Evolutionary conservation across 2,113 vertebrate genomes (phyloP).

Genomic region (Odontesthes bonariensis): DNA sequence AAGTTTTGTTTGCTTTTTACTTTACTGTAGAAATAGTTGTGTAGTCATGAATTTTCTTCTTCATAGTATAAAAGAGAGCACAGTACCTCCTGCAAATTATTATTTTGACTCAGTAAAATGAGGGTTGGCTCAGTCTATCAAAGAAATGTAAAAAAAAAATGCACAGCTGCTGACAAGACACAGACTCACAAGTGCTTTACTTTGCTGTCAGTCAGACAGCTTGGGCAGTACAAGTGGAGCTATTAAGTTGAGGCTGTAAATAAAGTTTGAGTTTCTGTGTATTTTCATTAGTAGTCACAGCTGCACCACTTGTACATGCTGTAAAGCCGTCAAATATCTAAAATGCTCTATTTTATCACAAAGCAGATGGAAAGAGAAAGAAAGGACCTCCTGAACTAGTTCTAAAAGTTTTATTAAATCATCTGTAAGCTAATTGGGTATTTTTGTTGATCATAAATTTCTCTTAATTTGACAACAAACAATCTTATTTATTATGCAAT

Average conservation of each 20-base stretch:
- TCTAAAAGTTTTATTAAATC: neutral
- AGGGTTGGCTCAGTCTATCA: neutral
- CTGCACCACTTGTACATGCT: neutral
- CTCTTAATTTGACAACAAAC: conserved; percentile 15
- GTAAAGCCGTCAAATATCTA: neutral
- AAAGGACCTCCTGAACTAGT: neutral
- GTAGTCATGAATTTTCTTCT: no score
- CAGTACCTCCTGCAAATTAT: neutral
- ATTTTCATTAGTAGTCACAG: neutral
- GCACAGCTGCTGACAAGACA: conserved; percentile 17
- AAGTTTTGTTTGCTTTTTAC: no score
- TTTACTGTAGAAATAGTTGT: no score
- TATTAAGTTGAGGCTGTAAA: neutral
- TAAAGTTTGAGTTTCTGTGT: conserved; percentile 3
- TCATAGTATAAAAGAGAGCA: neutral
- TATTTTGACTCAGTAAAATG: neutral
- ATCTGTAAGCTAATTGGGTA: neutral
- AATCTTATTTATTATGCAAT: conserved; percentile 8
- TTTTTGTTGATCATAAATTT: neutral
- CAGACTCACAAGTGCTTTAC: neutral
- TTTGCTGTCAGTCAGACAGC: conserved; percentile 26
- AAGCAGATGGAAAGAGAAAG: neutral
- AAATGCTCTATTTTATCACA: neutral
- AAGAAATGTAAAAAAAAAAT: neutral
- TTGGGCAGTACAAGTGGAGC: neutral